Evolutionary conservation across 2,113 vertebrate species (phyloP).

Genomic region (Mesoclemmys tuberculata): DNA sequence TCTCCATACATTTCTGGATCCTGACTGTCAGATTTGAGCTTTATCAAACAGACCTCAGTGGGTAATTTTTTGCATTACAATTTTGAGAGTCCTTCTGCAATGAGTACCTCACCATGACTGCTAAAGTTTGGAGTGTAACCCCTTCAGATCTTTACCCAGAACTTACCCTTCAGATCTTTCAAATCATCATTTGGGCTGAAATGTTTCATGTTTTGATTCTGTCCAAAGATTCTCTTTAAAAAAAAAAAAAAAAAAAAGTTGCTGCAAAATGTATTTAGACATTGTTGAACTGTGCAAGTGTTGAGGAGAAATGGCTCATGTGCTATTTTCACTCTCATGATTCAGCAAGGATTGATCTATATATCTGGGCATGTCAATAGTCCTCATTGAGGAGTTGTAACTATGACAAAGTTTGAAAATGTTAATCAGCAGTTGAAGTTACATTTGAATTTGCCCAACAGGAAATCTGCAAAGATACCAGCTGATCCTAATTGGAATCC

Average conservation of each 20-base stretch:
- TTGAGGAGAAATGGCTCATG: background rate
- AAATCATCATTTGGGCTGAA: background rate
- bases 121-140: background rate
- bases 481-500: background rate
- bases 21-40: rapidly evolving
- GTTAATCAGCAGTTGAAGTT: background rate
- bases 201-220: background rate
- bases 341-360: background rate
- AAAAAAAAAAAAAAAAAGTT: background rate
- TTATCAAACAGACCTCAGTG: background rate
- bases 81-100: background rate
- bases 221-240: background rate
- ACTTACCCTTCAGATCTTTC: background rate
- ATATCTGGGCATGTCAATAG: rapidly evolving
- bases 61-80: background rate
- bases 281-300: background rate
- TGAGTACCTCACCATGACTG: rapidly evolving
- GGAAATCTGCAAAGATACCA: rapidly evolving
- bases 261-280: background rate
- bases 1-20: too few species aligned
- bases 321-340: background rate
- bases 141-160: too few species aligned
- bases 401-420: background rate
- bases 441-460: background rate
- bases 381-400: rapidly evolving